Base-by-base conservation (phyloP, 2,113 vertebrate genomes). In the Clarias gariepinus region DNA sequence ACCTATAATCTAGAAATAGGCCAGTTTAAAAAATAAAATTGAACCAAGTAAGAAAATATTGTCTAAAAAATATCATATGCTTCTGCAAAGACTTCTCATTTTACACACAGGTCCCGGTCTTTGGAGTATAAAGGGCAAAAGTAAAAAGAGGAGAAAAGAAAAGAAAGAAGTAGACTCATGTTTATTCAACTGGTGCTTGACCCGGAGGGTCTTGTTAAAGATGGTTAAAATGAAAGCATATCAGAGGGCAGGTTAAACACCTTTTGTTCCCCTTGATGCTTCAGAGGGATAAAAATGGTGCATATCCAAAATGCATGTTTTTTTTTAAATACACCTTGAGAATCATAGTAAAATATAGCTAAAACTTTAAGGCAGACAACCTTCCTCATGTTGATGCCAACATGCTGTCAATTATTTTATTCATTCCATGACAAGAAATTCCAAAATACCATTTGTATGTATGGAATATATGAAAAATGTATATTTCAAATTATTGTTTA, bases 101-200 rank as follows among this genome's bases (percentile, higher is more conserved):
- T 57, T 33, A 53, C 23, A 52, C 25, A 28, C 28, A 23, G 10
- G 21, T 25, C 21, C 4, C 52, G 74, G 28, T 77, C 25, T 11
- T 25, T 28, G 25, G 47, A 15, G 25, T 77, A 12, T 12, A 41
- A 68, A 8, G 57, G 21, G 1, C 28, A 78, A 13, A 66, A 60
- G 55, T 23, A 57, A 16, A 9, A 13, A 66, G 25, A 83, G 23
- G 23, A 7, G 58, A 64, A 47, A 33, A 23, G 21, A 4, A 30
- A 53, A 19, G 36, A 73, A n/a, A 63, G 64, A 82, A 81, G 55
- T 69, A 79, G 2, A 61, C 89, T 85, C 84, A 87, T 88, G 88
- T 90, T 84, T 91, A 88, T 88, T 92, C 82, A 89, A 73, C 81
- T 87, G 87, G 84, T 87, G 85, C 88, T 91, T 89, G 91, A 88